Evolutionary conservation across 2,113 vertebrate genomes (phyloP).

Genomic region (Chloropsis cyanopogon): DNA sequence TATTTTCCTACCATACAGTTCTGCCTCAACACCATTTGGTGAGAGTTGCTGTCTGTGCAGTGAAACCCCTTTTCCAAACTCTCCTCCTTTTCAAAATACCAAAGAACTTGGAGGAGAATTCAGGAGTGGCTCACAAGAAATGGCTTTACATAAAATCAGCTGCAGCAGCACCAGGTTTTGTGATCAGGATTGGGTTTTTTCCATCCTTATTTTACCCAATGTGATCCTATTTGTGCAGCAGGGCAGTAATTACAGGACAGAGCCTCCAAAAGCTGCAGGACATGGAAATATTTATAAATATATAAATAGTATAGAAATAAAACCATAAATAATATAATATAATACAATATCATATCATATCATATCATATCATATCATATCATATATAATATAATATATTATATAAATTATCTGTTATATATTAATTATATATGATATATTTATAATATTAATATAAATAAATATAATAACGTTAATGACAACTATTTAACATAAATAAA

Average conservation of each 20-base stretch:
- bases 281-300: neutral
- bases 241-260: neutral
- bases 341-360: too few species aligned
- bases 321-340: too few species aligned
- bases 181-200: neutral
- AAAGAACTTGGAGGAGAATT: neutral
- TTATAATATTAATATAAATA: too few species aligned
- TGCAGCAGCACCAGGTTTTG: neutral
- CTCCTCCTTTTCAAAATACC: neutral
- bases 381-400: too few species aligned
- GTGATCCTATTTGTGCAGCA: neutral
- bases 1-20: neutral
- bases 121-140: neutral
- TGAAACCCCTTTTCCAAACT: neutral
- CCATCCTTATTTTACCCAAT: neutral
- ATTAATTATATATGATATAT: too few species aligned
- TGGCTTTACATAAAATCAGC: neutral
- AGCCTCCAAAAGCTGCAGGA: neutral
- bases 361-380: too few species aligned
- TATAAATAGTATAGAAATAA: too few species aligned
- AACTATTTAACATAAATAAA: too few species aligned
- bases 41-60: neutral
- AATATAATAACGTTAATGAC: too few species aligned
- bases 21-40: neutral
- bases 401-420: too few species aligned